Base-by-base conservation (phyloP, 2,888 invertebrate species). In the Hemistola chrysoprasaria region DNA sequence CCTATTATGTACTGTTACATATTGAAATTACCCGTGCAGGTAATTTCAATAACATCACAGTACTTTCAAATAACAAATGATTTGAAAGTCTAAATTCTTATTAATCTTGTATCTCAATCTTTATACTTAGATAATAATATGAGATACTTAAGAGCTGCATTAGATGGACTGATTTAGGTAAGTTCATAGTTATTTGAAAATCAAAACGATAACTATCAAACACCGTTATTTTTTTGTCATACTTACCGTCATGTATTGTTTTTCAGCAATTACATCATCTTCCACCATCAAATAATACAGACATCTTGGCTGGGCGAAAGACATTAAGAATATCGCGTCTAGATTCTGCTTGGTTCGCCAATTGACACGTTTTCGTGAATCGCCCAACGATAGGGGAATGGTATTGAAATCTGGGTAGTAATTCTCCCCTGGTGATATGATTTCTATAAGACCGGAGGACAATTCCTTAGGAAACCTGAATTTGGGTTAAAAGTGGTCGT, bases 271-370 rank as follows among this genome's bases (percentile, higher is more conserved):
- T 34, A 98, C 95, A 69, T 98, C 98, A 70, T 98, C 98, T 78
- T 98, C 98, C 5, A 98, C 85, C 91, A 98, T 95, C 8, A 98
- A 92, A 71, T 98, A 98, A 78, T 95, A 98, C 0, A 93, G 93
- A 41, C 95, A 98, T 71, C 94, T 94, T 0, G 94, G 92, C 63
- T 96, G 95, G 0, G 96, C 95, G 68, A 98, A 98, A 40, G 97
- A 94, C 98, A 98, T 98, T 7, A 98, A 89, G 76, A 95, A 98
- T 0, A 97, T 94, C 66, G 95, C 97, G 74, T 98, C 98, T 40
- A 98, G 86, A 74, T 98, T 98, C 75, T 98, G 98, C 66, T 98
- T 98, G 2, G 97, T 96, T 35, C 98, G 90, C 98, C 98, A 98
- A 36, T 93, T 92, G 0, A 95, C 94, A 0, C 98, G 91, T 65